Percentiles rank a stretch among this genome's conserved stretches.
These are phyloP conservation scores for Hemicentrotus pulcherrimus DNA, from an alignment of 35 echinoderm and acorn worm species.

Conservation along the genomic window DNA sequence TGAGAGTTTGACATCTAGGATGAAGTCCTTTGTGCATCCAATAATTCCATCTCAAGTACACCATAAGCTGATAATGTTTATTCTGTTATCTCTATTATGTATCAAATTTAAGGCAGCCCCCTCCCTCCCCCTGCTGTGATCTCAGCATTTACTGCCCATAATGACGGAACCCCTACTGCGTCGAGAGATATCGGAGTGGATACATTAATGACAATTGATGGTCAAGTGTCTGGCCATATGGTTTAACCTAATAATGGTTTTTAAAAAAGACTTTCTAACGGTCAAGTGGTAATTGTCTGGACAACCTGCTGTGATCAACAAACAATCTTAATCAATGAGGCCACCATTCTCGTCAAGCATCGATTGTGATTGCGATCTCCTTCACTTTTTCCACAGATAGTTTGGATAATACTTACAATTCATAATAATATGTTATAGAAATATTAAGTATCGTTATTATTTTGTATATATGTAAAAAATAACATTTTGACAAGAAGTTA, in stretches of 20 bases:
- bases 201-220: not conserved
- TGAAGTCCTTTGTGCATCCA: not conserved
- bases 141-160: not conserved
- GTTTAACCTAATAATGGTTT: not conserved
- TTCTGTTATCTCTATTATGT: not conserved
- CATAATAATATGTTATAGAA: no score
- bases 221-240: not conserved
- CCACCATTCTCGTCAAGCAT: no score
- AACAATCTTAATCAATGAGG: not conserved
- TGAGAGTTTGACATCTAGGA: not conserved
- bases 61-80: not conserved
- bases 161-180: not conserved
- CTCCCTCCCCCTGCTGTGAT: not conserved
- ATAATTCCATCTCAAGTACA: not conserved
- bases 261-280: not conserved
- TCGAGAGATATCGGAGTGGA: not conserved
- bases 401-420: no score
- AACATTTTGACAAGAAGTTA: no score
- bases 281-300: not conserved
- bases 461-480: no score
- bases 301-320: not conserved
- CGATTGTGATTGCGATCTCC: no score
- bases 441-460: no score
- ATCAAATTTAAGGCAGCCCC: not conserved
- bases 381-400: no score